Evolutionary conservation across 2,797 vertebrate species (phyloP), one percentile per base, ranked within the genome.

Genomic region (Microhierax caerulescens): DNA sequence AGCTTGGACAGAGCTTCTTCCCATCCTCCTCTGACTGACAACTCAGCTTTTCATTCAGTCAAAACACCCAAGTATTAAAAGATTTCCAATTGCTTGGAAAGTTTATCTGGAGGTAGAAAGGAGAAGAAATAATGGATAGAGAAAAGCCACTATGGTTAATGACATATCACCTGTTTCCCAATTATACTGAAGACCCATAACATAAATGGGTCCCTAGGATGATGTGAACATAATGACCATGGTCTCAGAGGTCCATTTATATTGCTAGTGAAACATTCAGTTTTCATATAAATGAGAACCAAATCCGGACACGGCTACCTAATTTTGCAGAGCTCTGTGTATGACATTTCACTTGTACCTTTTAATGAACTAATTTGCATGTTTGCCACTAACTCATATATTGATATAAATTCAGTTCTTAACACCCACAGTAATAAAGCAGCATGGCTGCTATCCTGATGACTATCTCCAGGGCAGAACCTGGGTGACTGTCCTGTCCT

Each of bases 321-420:
- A 27, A 13, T 70, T 85, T 36, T 23, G 3, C 50, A 34, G 48
- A 74, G 68, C 68, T 90, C 72, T 14, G 16, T 1, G 25, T 27
- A 15, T 54, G 88, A 85, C 88, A 90, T 77, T 91, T 83, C 76
- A 56, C 69, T 88, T 48, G 73, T 14, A 81, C 53, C 75, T 57
- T 69, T 53, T 86, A 88, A 94, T 50, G 85, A 94, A 88, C 85
- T 81, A 3, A 61, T 96, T 54, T 94, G 50, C 51, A 48, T 81
- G 48, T 39, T 67, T 84, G 76, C 65, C 93, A 61, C 82, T 84
- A 84, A 83, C 27, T 50, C 61, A 20, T 2, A 3, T 2, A 68
- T 5, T 9, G 54, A 34, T 59, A 81, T 22, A 39, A 81, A 72
- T n/a, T 10, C 82, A 30, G 27, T 25, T 56, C 72, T 39, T 9